Conservation (phyloP, 2,113 vertebrate species). For the Gallinago undulata region DNA sequence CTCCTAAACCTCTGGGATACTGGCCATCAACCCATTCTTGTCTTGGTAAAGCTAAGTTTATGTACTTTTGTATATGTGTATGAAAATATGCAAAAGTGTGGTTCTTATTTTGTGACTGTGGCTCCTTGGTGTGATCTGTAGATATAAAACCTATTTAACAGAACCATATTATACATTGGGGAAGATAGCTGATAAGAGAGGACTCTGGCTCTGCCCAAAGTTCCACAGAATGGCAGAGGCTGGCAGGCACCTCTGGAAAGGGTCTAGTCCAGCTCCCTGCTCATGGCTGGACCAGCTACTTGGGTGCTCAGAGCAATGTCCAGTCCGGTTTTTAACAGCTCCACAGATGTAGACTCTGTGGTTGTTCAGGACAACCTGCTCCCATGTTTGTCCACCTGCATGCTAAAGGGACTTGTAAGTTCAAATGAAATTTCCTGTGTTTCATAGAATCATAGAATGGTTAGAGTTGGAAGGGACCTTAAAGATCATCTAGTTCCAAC, state of each 20-base stretch:
- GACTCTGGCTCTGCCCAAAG: neutral
- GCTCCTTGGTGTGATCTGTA: neutral
- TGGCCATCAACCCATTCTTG: neutral
- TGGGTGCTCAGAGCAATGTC: accelerated
- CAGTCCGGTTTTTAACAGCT: neutral
- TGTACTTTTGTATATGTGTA: neutral
- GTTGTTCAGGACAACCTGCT: neutral
- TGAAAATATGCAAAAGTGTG: neutral
- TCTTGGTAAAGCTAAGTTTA: neutral
- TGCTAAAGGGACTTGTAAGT: neutral
- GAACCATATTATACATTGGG: neutral
- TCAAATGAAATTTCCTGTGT: neutral
- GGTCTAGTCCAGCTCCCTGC: neutral
- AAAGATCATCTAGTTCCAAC: no score
- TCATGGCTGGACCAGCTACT: neutral
- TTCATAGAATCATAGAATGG: neutral
- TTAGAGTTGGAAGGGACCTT: no score
- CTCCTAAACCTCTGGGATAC: neutral
- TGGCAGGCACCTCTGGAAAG: neutral
- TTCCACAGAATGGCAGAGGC: accelerated
- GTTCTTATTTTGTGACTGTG: neutral
- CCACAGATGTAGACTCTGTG: accelerated
- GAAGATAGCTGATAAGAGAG: neutral
- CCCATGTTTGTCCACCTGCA: accelerated
- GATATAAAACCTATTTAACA: neutral